These are phyloP conservation scores for Xyliphius kryptos DNA, from an alignment of 2,113 vertebrate species.

Conservation along the genomic window DNA sequence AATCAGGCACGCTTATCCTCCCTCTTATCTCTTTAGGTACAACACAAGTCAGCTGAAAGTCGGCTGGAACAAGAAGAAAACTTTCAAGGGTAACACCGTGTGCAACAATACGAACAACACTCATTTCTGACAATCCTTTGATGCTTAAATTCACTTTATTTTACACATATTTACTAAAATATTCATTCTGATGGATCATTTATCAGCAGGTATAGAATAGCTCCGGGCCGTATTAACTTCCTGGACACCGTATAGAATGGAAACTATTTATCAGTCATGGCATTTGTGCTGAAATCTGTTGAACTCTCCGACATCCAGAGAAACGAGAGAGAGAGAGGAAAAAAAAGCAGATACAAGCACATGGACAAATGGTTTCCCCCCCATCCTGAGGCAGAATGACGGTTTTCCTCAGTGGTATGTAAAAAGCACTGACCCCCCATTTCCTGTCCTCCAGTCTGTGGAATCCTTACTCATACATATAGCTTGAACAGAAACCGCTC, in stretches of 20 bases:
- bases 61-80: background rate
- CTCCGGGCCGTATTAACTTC: background rate
- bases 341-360: slow-evolving; percentile 17
- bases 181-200: background rate
- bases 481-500: too few relatives aligned
- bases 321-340: slow-evolving; percentile 17
- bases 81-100: background rate
- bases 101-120: slow-evolving; percentile 6
- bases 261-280: slow-evolving; percentile 9
- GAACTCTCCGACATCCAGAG: slow-evolving; percentile 13
- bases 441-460: slow-evolving; percentile 1
- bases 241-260: background rate
- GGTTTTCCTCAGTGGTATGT: slow-evolving; percentile 17
- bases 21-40: background rate
- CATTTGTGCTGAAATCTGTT: background rate
- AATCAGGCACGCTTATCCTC: background rate
- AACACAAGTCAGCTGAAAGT: background rate
- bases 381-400: slow-evolving; percentile 4
- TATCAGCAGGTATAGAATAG: background rate
- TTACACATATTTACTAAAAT: background rate
- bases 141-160: background rate
- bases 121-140: background rate
- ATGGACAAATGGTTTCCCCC: slow-evolving; percentile 13
- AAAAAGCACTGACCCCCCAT: slow-evolving; percentile 3
- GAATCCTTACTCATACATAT: slow-evolving; percentile 6